Percentiles rank a stretch among this genome's conserved stretches.
Evolutionary conservation across 2,888 invertebrate species (phyloP).

Genomic region (Pseudanteris insignis): DNA sequence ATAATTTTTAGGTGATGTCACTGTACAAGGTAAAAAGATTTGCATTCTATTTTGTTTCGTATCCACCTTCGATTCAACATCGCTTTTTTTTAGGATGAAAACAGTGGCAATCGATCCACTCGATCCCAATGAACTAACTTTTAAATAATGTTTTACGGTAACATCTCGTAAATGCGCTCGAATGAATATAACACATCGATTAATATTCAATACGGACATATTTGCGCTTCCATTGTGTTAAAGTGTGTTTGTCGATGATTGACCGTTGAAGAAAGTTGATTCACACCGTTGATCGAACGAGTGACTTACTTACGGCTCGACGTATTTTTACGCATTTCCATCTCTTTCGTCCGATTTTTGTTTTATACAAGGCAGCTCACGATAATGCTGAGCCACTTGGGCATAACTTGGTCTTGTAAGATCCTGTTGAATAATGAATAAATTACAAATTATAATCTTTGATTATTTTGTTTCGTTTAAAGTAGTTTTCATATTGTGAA

Average conservation of each 20-base stretch:
- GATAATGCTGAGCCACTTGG: slow-evolving; percentile 66
- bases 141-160: slow-evolving; percentile 59
- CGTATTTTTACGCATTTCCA: slow-evolving; percentile 59
- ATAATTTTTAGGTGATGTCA: slow-evolving; percentile 62
- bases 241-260: slow-evolving; percentile 26
- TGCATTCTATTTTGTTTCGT: slow-evolving; percentile 40
- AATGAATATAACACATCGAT: slow-evolving; percentile 49
- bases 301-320: slow-evolving; percentile 54
- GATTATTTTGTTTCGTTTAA: neutral
- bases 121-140: slow-evolving; percentile 58
- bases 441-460: slow-evolving; percentile 3
- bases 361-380: slow-evolving; percentile 65
- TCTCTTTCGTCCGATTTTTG: slow-evolving; percentile 64
- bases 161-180: slow-evolving; percentile 54
- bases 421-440: slow-evolving; percentile 56
- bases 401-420: slow-evolving; percentile 66
- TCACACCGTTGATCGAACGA: slow-evolving; percentile 39
- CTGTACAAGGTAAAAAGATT: slow-evolving; percentile 66
- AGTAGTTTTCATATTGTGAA: no score
- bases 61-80: slow-evolving; percentile 50
- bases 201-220: slow-evolving; percentile 46
- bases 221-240: slow-evolving; percentile 41
- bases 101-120: slow-evolving; percentile 56
- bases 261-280: slow-evolving; percentile 39
- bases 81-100: slow-evolving; percentile 53